Conservation (phyloP, 1,140 invertebrate species). For the Paralvinella palmiformis region DNA sequence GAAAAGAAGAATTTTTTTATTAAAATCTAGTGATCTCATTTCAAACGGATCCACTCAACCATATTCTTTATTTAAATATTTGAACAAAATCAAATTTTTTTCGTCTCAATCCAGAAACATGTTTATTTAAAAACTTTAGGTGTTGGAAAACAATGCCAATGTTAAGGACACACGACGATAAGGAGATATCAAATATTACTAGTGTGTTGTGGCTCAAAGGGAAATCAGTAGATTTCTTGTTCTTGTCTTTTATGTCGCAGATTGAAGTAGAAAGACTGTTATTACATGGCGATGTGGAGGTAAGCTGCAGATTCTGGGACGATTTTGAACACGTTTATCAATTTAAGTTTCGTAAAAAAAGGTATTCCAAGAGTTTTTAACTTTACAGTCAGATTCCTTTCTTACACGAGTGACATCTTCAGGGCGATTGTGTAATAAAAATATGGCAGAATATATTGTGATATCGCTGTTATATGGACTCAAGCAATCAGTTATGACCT, state of each 20-base stretch:
- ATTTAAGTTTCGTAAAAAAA: background rate
- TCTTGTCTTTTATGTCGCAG: conserved; percentile 13
- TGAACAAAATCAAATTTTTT: background rate
- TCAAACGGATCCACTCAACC: background rate
- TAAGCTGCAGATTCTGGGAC: conserved; percentile 1
- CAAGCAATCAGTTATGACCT: background rate
- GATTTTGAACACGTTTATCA: background rate
- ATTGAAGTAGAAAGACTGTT: conserved; percentile 13
- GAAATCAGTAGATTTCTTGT: conserved; percentile 9
- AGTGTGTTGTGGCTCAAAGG: conserved; percentile 20
- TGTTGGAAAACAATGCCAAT: too few relatives aligned
- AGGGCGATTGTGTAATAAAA: conserved; percentile 15
- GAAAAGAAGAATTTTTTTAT: background rate
- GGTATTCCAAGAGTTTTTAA: background rate
- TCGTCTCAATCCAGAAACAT: background rate
- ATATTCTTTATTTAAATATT: too few relatives aligned
- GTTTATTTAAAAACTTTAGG: background rate
- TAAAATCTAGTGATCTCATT: background rate
- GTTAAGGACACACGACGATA: too few relatives aligned
- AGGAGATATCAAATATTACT: conserved; percentile 16
- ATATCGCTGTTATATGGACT: conserved; percentile 17
- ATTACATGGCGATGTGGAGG: conserved; percentile 16
- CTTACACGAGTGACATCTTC: conserved; percentile 19
- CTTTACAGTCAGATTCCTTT: background rate
- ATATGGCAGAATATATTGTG: conserved; percentile 20